Conservation (phyloP, 2,888 invertebrate genomes). For the Andrena marginata region DNA sequence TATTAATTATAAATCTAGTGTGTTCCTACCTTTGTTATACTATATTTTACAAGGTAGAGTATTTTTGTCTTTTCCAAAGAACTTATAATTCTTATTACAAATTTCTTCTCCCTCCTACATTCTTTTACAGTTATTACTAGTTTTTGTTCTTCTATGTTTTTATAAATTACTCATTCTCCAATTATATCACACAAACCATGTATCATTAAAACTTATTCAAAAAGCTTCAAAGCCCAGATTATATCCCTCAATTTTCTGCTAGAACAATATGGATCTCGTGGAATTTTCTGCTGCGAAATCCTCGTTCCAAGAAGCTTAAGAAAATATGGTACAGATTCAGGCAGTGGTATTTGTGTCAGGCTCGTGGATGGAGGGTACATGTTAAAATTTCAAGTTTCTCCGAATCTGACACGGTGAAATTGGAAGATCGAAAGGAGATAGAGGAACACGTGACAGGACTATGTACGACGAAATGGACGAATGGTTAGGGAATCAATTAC, state of each 20-base stretch:
- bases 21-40: too few species aligned
- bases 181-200: too few species aligned
- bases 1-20: too few species aligned
- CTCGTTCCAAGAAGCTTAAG: too few species aligned
- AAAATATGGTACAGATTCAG: not conserved
- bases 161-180: too few species aligned
- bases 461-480: conserved; percentile 37
- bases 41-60: too few species aligned
- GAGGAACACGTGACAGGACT: conserved; percentile 10
- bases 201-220: not conserved
- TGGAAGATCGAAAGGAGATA: not conserved
- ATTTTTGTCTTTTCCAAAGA: too few species aligned
- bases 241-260: not conserved
- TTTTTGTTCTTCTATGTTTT: too few species aligned
- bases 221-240: not conserved
- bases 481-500: conserved; percentile 61
- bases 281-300: not conserved
- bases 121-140: too few species aligned
- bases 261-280: not conserved
- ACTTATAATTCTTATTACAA: too few species aligned
- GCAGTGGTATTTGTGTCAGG: not conserved
- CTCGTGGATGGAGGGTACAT: not conserved
- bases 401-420: not conserved
- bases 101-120: too few species aligned
- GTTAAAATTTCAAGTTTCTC: conserved; percentile 1